Base-by-base conservation (phyloP, 2,797 vertebrate species). In the Apogon hyalosoma region DNA sequence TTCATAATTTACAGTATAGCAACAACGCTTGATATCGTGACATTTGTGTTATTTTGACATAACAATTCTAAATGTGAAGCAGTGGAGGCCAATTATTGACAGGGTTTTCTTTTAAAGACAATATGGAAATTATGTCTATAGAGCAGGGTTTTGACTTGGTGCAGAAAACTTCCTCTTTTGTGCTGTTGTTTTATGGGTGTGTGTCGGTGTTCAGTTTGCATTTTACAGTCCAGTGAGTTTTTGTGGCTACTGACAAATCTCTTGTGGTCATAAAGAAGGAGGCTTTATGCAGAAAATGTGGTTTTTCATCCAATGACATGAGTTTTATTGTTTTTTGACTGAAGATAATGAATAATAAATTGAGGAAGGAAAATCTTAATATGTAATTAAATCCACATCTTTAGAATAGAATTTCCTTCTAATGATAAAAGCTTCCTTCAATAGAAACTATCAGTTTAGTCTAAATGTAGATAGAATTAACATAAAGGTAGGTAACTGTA, bases 301-400 rank as follows among this genome's bases (percentile, higher is more conserved):
- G 46, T 41, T 11, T 42, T 49, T 15, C 33, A 31, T 36, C 53
- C 14, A 12, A 3, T 36, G 58, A 55, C 12, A 78, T 67, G 59
- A n/a, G 2, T 7, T 11, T 62, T 58, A 72, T 65, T 84, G 79
- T 75, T 64, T 77, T 36, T 36, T 68, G 60, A 39, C 19, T 24
- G 14, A 69, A 63, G 58, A 68, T 73, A 58, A 63, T 9, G 9
- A 36, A 36, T 8, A 36, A 69, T 75, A 60, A 63, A 63, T 61
- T 53, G 15, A 40, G 41, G 24, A 50, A 62, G 48, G 68, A 69
- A 41, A 52, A 21, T 7, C 21, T 16, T 19, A 7, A 33, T 38
- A 11, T 52, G 59, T 57, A 38, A 24, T 49, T 19, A 63, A 42
- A 69, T 54, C 24, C 3, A 0, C 0, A n/a, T 31, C 46, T 28